phyloP scores from a whole-genome alignment of 1,140 invertebrate species.

The Phthorimaea operculella region DNA sequence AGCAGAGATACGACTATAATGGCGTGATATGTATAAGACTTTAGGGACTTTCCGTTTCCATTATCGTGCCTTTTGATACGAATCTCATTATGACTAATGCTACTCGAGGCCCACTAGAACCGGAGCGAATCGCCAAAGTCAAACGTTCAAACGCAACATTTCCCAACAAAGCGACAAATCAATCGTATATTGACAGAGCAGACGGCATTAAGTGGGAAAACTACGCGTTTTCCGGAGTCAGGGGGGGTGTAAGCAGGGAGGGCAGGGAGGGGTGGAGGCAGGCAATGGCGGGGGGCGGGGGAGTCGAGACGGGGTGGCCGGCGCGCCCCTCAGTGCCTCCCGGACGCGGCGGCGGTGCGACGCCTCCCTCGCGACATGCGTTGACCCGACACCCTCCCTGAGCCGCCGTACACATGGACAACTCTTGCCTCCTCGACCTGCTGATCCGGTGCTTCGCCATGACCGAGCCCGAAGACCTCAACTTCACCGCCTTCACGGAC shows the following conservation, averaged over 20 bases:
- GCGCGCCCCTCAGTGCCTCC: conserved; percentile 36
- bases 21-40: no score
- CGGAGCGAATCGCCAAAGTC: background rate
- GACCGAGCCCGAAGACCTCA: conserved; percentile 75
- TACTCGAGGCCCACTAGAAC: background rate
- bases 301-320: conserved; percentile 24
- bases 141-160: background rate
- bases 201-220: conserved; percentile 45
- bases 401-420: conserved; percentile 65
- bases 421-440: conserved; percentile 68
- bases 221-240: conserved; percentile 46
- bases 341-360: conserved; percentile 50
- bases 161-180: conserved; percentile 10
- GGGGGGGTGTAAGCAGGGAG: conserved; percentile 17
- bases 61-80: no score
- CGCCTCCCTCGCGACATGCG: conserved; percentile 55
- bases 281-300: conserved; percentile 23
- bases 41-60: no score
- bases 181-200: conserved; percentile 30
- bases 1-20: no score
- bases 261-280: conserved; percentile 15
- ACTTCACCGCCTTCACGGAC: conserved; percentile 73
- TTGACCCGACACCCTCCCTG: conserved; percentile 55
- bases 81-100: background rate
- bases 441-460: conserved; percentile 70